Evolutionary conservation across 2,888 invertebrate species (phyloP).

Genomic region (Phaedon cochleariae): DNA sequence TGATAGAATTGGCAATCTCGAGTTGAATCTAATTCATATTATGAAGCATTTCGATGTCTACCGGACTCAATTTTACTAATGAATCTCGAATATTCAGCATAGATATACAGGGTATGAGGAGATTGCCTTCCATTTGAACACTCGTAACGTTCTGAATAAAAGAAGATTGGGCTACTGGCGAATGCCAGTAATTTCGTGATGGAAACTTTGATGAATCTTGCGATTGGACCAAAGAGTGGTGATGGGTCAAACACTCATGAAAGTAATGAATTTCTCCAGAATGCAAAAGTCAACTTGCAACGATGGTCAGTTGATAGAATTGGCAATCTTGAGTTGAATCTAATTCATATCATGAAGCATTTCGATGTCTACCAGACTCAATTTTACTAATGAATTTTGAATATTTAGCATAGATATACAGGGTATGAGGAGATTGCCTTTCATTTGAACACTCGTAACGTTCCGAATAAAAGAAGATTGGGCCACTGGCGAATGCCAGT

Average conservation of each 20-base stretch:
- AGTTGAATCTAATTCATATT: too few relatives aligned
- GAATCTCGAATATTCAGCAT: too few relatives aligned
- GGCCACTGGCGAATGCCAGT: constrained; percentile 7
- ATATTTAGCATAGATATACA: too few relatives aligned
- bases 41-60: too few relatives aligned
- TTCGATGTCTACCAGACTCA: too few relatives aligned
- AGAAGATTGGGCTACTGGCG: constrained; percentile 9
- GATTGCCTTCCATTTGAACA: constrained; percentile 29
- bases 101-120: constrained; percentile 25
- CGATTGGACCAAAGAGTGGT: background rate
- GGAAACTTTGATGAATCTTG: background rate
- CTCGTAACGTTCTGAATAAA: constrained; percentile 20
- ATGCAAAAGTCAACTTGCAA: background rate
- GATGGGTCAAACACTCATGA: background rate
- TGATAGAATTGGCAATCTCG: too few relatives aligned
- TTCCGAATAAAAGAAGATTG: constrained; percentile 10
- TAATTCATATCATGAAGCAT: too few relatives aligned
- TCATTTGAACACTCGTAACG: constrained; percentile 28
- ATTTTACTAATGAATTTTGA: too few relatives aligned
- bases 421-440: constrained; percentile 25
- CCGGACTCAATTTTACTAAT: too few relatives aligned
- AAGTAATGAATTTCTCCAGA: background rate
- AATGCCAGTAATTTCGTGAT: constrained; percentile 5
- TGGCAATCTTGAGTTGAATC: too few relatives aligned
- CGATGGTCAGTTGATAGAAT: background rate